Conservation (phyloP, 92 coral and sea anemone genomes). For the Pocillopora grandis region DNA sequence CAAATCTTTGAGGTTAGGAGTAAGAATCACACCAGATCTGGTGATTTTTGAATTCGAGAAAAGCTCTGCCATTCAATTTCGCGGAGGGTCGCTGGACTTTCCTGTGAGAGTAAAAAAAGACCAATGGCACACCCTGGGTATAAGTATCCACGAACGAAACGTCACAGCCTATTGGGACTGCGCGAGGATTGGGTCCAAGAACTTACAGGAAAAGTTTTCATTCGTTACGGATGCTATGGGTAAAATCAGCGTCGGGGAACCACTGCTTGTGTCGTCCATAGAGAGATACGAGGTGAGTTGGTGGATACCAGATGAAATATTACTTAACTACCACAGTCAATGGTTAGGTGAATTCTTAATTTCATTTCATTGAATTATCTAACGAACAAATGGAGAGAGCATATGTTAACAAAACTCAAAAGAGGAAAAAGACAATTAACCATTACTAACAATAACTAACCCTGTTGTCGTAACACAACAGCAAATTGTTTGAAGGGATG, state of each 20-base stretch:
- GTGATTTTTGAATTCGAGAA: slow-evolving; percentile 66
- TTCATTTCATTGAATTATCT: no score
- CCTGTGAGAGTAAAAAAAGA: slow-evolving; percentile 62
- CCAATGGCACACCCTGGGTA: slow-evolving; percentile 84
- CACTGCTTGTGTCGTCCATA: slow-evolving; percentile 38
- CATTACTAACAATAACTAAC: no score
- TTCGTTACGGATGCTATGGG: slow-evolving; percentile 68
- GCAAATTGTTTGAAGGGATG: no score
- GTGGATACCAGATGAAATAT: not conserved
- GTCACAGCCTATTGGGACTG: slow-evolving; percentile 86
- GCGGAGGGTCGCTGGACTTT: slow-evolving; percentile 60
- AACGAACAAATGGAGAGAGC: no score
- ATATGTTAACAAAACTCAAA: no score
- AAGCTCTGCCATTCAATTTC: slow-evolving; percentile 26
- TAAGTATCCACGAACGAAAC: slow-evolving; percentile 70
- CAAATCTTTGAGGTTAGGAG: slow-evolving; percentile 58
- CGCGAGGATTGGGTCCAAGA: slow-evolving; percentile 68
- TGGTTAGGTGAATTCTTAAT: no score
- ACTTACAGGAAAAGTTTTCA: slow-evolving; percentile 47
- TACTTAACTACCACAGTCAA: no score
- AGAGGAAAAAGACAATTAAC: no score
- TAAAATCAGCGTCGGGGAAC: slow-evolving; percentile 61
- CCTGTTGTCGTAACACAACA: no score
- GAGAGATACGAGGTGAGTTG: slow-evolving; percentile 50
- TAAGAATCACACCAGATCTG: slow-evolving; percentile 54